Evolutionary conservation across 2,888 invertebrate genomes (phyloP).

Genomic region (Drosophila mimetica): DNA sequence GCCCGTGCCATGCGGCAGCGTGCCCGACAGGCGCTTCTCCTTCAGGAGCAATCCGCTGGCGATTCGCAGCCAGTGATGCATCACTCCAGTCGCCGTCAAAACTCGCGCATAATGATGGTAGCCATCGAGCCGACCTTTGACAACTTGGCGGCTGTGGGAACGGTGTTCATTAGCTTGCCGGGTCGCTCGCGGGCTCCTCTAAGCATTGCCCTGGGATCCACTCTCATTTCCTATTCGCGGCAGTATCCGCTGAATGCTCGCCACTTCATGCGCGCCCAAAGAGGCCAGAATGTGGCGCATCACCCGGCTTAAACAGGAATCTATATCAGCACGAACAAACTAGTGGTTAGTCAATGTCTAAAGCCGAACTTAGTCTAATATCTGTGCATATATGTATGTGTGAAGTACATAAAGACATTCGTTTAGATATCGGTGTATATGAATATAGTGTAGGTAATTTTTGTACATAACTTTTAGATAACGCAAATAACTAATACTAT

Average conservation of each 20-base stretch:
- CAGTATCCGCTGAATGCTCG: constrained; percentile 86
- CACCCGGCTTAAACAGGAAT: constrained; percentile 49
- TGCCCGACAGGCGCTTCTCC: constrained; percentile 69
- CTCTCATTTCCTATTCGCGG: constrained; percentile 87
- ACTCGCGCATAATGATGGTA: constrained; percentile 88
- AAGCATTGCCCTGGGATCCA: constrained; percentile 92
- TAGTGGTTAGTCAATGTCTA: constrained; percentile 17
- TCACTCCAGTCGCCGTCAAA: constrained; percentile 69
- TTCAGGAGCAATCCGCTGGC: constrained; percentile 50
- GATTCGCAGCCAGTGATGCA: constrained; percentile 21
- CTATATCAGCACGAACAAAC: constrained; percentile 18
- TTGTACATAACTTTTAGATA: constrained; percentile 67
- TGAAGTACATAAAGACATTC: constrained; percentile 32
- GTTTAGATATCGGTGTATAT: constrained; percentile 31
- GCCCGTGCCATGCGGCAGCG: constrained; percentile 75
- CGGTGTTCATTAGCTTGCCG: constrained; percentile 95
- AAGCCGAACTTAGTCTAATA: constrained; percentile 52
- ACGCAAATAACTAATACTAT: constrained; percentile 29
- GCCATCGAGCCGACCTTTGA: constrained; percentile 96
- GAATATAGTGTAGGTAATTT: constrained; percentile 64
- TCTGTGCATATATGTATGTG: constrained; percentile 33
- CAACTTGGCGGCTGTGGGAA: constrained; percentile 95
- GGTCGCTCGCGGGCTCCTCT: constrained; percentile 92
- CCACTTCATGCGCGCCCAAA: constrained; percentile 72
- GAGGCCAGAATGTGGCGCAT: constrained; percentile 42